These are phyloP conservation scores for Tragelaphus strepsiceros DNA, from an alignment of 2,113 vertebrate genomes.

Conservation along the genomic window DNA sequence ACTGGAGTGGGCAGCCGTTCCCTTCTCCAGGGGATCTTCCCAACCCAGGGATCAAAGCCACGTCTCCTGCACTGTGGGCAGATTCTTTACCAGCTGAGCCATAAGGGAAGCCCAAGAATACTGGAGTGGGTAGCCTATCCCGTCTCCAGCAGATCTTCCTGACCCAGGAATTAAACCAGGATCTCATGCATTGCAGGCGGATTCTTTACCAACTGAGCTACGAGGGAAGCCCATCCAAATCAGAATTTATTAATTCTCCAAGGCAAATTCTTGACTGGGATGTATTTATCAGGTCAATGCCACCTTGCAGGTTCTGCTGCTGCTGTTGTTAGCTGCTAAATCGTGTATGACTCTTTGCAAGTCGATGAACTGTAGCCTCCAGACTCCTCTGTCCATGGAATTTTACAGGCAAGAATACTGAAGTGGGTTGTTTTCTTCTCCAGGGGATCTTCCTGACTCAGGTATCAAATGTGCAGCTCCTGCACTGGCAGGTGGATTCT, in stretches of 20 bases:
- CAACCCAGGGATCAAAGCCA: neutral
- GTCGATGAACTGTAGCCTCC: neutral
- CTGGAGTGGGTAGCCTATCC: neutral
- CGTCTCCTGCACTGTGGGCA: fast-evolving
- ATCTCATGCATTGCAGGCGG: neutral
- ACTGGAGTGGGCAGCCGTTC: neutral
- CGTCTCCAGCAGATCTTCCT: neutral
- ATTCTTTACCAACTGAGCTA: neutral
- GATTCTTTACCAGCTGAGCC: neutral
- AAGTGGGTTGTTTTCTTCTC: neutral
- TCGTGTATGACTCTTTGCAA: neutral
- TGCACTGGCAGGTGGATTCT: neutral
- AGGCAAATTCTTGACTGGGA: neutral
- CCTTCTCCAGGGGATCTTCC: neutral
- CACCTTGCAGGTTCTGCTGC: neutral
- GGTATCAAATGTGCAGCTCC: neutral
- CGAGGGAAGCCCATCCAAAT: neutral
- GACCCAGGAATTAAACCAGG: neutral
- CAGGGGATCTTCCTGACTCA: neutral
- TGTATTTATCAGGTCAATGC: neutral
- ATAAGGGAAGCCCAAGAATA: neutral
- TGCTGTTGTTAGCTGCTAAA: neutral
- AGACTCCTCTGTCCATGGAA: neutral
- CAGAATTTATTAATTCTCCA: neutral
- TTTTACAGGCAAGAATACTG: neutral